Conservation (phyloP, 1,140 invertebrate species). For the Caenorhabditis elegans region WBcel235 BX284605.5:6193001-6193500, state of each 20-base stretch:
- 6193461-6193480: background rate
- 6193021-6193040: slow-evolving; percentile 36
- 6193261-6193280: background rate
- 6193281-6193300: background rate
- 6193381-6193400: slow-evolving; percentile 56
- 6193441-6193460: slow-evolving; percentile 32
- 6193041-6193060: slow-evolving; percentile 23
- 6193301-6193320: slow-evolving; percentile 27
- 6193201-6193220: slow-evolving; percentile 29
- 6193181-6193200: slow-evolving; percentile 35
- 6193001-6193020: slow-evolving; percentile 47
- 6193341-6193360: slow-evolving; percentile 45
- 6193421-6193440: background rate
- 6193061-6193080: background rate
- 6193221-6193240: background rate
- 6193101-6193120: slow-evolving; percentile 37
- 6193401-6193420: slow-evolving; percentile 32
- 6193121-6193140: background rate
- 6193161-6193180: background rate
- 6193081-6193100: slow-evolving; percentile 7
- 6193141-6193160: background rate
- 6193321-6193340: slow-evolving; percentile 31
- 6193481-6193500: background rate
- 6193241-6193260: background rate
- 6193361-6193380: slow-evolving; percentile 57